Evolutionary conservation across 2,888 invertebrate genomes (phyloP).

Genomic region (Stramonita haemastoma): DNA sequence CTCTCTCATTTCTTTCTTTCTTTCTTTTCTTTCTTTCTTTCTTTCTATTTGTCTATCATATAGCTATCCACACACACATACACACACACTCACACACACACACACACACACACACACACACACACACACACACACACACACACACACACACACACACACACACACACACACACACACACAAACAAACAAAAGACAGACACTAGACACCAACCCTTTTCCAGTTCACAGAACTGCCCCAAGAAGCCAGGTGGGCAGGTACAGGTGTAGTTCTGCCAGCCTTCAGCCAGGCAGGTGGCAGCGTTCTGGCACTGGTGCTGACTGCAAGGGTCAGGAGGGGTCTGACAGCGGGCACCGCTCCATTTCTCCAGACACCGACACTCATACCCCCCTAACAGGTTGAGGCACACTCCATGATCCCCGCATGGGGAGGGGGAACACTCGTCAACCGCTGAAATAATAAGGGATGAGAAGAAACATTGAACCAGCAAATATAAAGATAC

Average conservation of each 20-base stretch:
- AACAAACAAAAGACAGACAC: neutral
- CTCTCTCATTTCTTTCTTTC: no score
- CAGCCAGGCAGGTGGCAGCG: slow-evolving; percentile 15
- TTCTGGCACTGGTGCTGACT: slow-evolving; percentile 21
- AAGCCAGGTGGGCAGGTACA: neutral
- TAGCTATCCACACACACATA: no score
- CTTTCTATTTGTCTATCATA: no score
- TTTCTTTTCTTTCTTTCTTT: no score
- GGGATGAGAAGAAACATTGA: slow-evolving; percentile 24
- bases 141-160: neutral
- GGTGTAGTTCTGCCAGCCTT: neutral
- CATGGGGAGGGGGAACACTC: slow-evolving; percentile 92
- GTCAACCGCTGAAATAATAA: slow-evolving; percentile 89
- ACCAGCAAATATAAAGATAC: no score
- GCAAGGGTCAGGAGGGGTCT: slow-evolving; percentile 41
- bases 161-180: neutral
- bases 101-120: neutral
- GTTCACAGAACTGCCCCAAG: neutral
- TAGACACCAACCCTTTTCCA: neutral
- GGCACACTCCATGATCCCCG: slow-evolving; percentile 89
- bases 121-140: neutral
- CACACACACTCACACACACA: neutral
- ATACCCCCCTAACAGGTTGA: slow-evolving; percentile 90
- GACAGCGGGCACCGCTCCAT: slow-evolving; percentile 86
- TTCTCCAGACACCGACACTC: slow-evolving; percentile 89